Evolutionary conservation across 2,113 vertebrate species (phyloP).

Genomic region (Cololabis saira): DNA sequence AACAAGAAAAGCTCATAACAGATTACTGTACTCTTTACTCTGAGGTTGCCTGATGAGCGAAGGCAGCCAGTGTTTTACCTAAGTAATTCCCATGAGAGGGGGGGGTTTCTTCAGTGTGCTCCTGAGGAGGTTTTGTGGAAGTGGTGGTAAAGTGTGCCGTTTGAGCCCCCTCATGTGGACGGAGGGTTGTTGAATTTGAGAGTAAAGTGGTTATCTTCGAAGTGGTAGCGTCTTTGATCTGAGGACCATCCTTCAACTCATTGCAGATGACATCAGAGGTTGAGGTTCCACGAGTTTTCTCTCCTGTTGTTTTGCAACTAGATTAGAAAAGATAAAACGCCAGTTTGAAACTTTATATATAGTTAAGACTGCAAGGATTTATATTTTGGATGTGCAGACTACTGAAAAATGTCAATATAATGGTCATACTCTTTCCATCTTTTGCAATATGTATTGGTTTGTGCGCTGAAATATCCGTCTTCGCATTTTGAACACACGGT

Average conservation of each 20-base stretch:
- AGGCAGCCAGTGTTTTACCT: constrained; percentile 32
- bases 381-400: not conserved
- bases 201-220: not conserved
- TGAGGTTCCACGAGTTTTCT: constrained; percentile 15
- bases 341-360: not conserved
- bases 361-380: not conserved
- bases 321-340: not conserved
- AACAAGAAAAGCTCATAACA: not conserved
- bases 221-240: not conserved
- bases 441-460: not conserved
- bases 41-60: not conserved
- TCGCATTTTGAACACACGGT: constrained; percentile 45
- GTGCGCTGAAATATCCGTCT: constrained; percentile 34
- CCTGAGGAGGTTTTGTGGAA: not conserved
- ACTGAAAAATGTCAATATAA: not conserved
- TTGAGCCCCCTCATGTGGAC: not conserved
- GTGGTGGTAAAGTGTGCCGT: not conserved
- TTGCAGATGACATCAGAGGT: constrained; percentile 52
- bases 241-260: not conserved
- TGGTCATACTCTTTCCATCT: constrained; percentile 63
- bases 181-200: not conserved
- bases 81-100: fast-evolving
- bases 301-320: constrained; percentile 60
- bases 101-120: fast-evolving
- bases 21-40: constrained; percentile 4